phyloP scores from a whole-genome alignment of 2,888 invertebrate species.

The Scrobipalpa costella region DNA sequence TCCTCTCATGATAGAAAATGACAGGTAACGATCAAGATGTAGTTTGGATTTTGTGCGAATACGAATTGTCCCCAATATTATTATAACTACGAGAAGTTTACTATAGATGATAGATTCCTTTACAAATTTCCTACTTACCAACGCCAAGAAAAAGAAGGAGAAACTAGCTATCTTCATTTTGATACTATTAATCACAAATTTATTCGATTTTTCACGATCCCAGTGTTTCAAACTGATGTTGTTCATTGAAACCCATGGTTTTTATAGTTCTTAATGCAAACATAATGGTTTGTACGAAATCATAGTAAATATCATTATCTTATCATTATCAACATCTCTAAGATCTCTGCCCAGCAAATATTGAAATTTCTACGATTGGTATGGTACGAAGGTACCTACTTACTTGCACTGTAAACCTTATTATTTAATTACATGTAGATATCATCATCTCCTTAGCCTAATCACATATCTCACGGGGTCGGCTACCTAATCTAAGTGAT shows the following conservation, averaged over 20 bases:
- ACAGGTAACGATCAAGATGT: too few species aligned
- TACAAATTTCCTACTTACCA: slow-evolving; percentile 41
- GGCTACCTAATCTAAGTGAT: too few species aligned
- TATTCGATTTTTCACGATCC: background rate
- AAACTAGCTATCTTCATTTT: slow-evolving; percentile 50
- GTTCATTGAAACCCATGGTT: slow-evolving; percentile 42
- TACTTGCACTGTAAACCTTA: background rate
- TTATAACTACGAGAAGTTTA: too few species aligned
- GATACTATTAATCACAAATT: too few species aligned
- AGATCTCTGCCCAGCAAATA: slow-evolving; percentile 22
- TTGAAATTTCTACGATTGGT: slow-evolving; percentile 16
- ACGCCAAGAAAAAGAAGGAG: slow-evolving; percentile 45
- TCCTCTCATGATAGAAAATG: too few species aligned
- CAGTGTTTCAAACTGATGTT: slow-evolving; percentile 32
- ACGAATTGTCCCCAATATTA: too few species aligned
- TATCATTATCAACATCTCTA: slow-evolving; percentile 39
- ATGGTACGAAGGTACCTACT: background rate
- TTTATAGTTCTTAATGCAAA: slow-evolving; percentile 57
- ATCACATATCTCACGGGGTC: too few species aligned
- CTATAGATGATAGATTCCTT: background rate
- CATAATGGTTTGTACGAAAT: slow-evolving; percentile 35
- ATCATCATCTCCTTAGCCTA: too few species aligned
- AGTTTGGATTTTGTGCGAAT: too few species aligned
- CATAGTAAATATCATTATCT: slow-evolving; percentile 41
- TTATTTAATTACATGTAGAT: too few species aligned